A percentile compares a stretch with the other conserved stretches of the same genome.
phyloP scores from a whole-genome alignment of 2,888 invertebrate species.

The Helicoverpa assulta region DNA sequence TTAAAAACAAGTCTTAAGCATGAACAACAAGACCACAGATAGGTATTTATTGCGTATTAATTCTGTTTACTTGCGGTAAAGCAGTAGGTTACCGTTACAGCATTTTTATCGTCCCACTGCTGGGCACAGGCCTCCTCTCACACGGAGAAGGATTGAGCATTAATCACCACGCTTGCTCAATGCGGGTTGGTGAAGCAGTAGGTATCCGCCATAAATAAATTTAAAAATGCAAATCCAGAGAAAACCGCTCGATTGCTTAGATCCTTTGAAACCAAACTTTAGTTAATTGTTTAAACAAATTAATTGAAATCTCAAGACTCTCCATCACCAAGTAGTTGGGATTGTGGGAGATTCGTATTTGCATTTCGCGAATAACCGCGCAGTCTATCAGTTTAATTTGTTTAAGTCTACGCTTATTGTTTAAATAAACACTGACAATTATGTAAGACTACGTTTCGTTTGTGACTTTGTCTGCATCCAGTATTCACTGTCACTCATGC shows the following conservation, averaged over 20 bases:
- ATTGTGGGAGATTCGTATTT: conserved; percentile 49
- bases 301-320: conserved; percentile 55
- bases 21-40: too few species aligned
- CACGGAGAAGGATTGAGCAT: too few species aligned
- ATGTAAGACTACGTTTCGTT: too few species aligned
- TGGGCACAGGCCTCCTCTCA: too few species aligned
- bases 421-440: background rate
- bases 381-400: conserved; percentile 1
- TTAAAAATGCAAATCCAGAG: conserved; percentile 12
- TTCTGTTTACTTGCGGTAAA: too few species aligned
- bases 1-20: too few species aligned
- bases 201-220: conserved; percentile 12
- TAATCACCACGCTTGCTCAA: too few species aligned
- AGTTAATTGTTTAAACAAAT: conserved; percentile 53
- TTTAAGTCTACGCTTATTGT: background rate
- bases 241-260: conserved; percentile 8
- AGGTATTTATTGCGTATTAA: too few species aligned
- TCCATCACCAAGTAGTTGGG: conserved; percentile 45
- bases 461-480: background rate
- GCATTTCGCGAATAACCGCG: conserved; percentile 25
- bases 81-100: too few species aligned
- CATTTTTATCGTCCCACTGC: too few species aligned
- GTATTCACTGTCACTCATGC: background rate
- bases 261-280: conserved; percentile 30
- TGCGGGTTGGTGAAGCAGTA: too few species aligned